A percentile compares a stretch with the other conserved stretches of the same genome.
phyloP scores from a whole-genome alignment of 2,888 invertebrate genomes.

The Eurytoma californica region DNA sequence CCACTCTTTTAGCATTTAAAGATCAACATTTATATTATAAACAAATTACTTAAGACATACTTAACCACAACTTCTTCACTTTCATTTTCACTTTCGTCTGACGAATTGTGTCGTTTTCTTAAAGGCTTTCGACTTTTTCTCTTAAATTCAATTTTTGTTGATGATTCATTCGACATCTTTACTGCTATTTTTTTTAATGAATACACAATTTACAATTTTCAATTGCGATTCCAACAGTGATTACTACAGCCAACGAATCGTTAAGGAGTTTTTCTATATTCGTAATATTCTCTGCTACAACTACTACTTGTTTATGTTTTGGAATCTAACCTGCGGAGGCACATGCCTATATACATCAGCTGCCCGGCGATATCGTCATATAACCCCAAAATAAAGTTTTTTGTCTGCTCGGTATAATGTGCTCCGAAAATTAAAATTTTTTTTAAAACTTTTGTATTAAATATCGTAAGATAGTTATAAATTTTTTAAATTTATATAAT shows the following conservation, averaged over 20 bases:
- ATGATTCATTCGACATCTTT: slow-evolving; percentile 40
- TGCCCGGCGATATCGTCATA: too few species aligned
- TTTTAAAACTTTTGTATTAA: too few species aligned
- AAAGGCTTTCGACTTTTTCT: slow-evolving; percentile 63
- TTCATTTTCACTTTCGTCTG: slow-evolving; percentile 63
- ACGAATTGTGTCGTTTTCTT: slow-evolving; percentile 63
- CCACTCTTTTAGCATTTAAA: neutral
- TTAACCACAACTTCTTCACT: slow-evolving; percentile 54
- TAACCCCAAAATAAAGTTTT: too few species aligned
- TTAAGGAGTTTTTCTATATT: too few species aligned
- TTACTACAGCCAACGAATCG: too few species aligned
- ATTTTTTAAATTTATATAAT: too few species aligned
- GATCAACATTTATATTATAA: slow-evolving; percentile 14
- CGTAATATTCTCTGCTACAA: too few species aligned
- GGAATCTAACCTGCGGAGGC: neutral
- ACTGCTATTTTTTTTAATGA: neutral
- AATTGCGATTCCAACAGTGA: neutral
- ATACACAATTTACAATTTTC: too few species aligned
- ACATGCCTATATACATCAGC: too few species aligned
- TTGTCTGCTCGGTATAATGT: too few species aligned
- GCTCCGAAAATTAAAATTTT: too few species aligned
- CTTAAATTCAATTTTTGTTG: slow-evolving; percentile 66
- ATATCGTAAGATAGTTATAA: too few species aligned
- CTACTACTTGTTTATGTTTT: neutral
- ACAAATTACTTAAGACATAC: slow-evolving; percentile 24